Conservation (phyloP, 1,140 invertebrate genomes). For the Popillia japonica region DNA sequence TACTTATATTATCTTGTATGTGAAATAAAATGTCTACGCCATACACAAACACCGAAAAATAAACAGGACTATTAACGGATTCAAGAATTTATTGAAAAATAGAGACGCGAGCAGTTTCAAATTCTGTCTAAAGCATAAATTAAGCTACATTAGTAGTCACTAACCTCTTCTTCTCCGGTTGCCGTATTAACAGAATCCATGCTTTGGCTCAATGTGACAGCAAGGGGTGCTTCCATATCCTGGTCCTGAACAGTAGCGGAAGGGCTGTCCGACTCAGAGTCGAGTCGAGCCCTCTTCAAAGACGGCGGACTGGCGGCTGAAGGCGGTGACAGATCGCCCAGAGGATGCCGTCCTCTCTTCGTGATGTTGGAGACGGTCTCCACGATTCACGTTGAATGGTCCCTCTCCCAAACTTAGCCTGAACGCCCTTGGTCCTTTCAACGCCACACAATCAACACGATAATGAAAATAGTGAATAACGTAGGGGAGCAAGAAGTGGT, state of each 20-base stretch:
- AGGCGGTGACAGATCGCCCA: slow-evolving; percentile 57
- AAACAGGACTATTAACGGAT: no score
- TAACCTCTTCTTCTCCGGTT: slow-evolving; percentile 90
- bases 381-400: slow-evolving; percentile 56
- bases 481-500: not conserved
- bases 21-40: no score
- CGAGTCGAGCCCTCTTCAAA: slow-evolving; percentile 68
- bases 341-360: slow-evolving; percentile 60
- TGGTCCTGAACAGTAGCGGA: slow-evolving; percentile 52
- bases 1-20: no score
- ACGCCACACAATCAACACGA: not conserved
- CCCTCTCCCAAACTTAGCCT: slow-evolving; percentile 2
- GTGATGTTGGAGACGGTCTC: slow-evolving; percentile 57
- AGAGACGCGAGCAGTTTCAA: no score
- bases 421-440: slow-evolving; percentile 23
- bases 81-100: no score
- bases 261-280: slow-evolving; percentile 58
- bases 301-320: slow-evolving; percentile 58
- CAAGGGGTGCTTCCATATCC: slow-evolving; percentile 65
- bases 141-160: slow-evolving; percentile 52
- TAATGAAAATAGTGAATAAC: not conserved
- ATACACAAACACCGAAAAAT: no score
- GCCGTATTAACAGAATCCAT: slow-evolving; percentile 93
- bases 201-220: slow-evolving; percentile 78
- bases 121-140: no score